A percentile compares a stretch with the other conserved stretches of the same genome.
Conservation (phyloP, 2,113 vertebrate species). For the Collichthys lucidus region DNA sequence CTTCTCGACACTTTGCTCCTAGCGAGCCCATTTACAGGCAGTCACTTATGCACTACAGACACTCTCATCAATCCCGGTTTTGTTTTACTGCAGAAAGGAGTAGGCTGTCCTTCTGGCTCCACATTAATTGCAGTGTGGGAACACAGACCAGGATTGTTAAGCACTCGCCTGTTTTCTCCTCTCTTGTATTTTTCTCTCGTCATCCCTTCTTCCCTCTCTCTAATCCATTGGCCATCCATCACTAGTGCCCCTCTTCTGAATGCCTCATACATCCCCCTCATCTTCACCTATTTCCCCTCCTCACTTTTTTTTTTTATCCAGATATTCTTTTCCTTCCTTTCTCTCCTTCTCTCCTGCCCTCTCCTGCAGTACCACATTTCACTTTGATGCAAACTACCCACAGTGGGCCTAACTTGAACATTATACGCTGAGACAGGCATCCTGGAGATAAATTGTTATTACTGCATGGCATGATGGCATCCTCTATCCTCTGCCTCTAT, state of each 20-base stretch:
- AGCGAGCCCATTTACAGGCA: slow-evolving; percentile 46
- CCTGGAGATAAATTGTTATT: slow-evolving; percentile 76
- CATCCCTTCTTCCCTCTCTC: slow-evolving; percentile 24
- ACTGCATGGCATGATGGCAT: slow-evolving; percentile 49
- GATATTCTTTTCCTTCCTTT: slow-evolving; percentile 5
- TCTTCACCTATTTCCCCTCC: slow-evolving; percentile 15
- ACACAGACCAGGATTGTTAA: slow-evolving; percentile 66
- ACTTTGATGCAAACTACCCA: slow-evolving; percentile 76
- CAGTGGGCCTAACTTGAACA: slow-evolving; percentile 70
- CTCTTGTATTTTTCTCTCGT: slow-evolving; percentile 18
- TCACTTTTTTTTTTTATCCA: slow-evolving; percentile 15
- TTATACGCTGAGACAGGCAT: slow-evolving; percentile 71
- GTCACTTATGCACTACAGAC: slow-evolving; percentile 62
- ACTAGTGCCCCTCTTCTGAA: neutral
- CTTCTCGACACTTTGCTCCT: slow-evolving; percentile 53
- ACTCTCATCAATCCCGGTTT: slow-evolving; percentile 80
- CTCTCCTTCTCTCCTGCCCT: slow-evolving; percentile 33
- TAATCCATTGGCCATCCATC: neutral
- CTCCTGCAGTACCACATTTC: slow-evolving; percentile 47
- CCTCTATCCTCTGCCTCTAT: slow-evolving; percentile 22
- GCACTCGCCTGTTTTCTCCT: slow-evolving; percentile 43
- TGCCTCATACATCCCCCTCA: neutral
- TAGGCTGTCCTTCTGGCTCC: slow-evolving; percentile 69
- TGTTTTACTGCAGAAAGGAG: slow-evolving; percentile 73
- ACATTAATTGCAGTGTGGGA: slow-evolving; percentile 78